Base-by-base conservation (phyloP, 2,113 vertebrate species). In the Epinephelus lanceolatus region DNA sequence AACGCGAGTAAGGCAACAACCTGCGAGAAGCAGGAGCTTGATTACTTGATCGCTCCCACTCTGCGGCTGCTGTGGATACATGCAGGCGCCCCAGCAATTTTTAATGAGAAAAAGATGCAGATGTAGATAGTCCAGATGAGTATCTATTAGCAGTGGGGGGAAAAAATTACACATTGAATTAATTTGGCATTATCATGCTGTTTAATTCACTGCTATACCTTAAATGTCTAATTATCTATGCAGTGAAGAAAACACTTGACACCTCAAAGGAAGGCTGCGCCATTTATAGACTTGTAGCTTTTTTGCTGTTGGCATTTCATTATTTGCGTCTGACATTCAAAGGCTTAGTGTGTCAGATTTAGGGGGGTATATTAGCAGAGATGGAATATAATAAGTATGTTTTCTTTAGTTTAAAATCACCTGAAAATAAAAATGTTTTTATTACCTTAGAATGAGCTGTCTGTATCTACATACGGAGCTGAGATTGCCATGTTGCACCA, bases 101-200 rank as follows among this genome's bases (percentile, higher is more conserved):
- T 81, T 93, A 92, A 93, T 90, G 92, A 91, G 91, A 91, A 91
- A 91, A 86, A 88, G 85, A 94, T 93, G 90, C 83, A 92, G 88
- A 92, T 87, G 70, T 19, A 71, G 49, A 84, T 91, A 78, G 71
- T 78, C 84, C 85, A 83, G 81, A 86, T 83, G 86, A 88, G 86
- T 80, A 66, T 89, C 83, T 91, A 89, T 92, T 90, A 88, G 71
- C 62, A 78, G 59, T 33, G 17, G 69, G 42, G 47, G 45, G 72
- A 67, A 62, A 71, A 55, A 60, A 13, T 1, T 69, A 57, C 56
- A 70, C 55, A 27, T 53, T 74, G 56, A 82, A 88, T 55, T 45
- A 81, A 84, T 69, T 66, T 56, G 37, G 40, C 53, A 71, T 61
- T 75, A 76, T 62, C 85, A 65, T 74, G 81, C 86, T 84, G 81